These are phyloP conservation scores for Tortricodes alternella DNA, from an alignment of 2,888 invertebrate genomes.

Conservation along the genomic window DNA sequence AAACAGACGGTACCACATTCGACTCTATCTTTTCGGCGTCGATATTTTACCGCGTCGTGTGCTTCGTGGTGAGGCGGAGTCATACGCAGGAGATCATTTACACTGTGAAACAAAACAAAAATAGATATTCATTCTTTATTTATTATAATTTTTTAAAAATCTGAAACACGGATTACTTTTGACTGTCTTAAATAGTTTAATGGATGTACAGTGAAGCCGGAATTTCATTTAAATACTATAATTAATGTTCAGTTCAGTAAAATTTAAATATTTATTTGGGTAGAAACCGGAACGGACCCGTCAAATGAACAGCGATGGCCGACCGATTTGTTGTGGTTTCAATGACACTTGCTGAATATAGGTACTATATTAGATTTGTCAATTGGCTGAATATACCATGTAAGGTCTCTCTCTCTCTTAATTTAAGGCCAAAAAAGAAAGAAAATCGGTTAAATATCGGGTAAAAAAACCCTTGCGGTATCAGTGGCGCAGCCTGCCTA, in stretches of 20 bases:
- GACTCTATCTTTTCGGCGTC: conserved; percentile 18
- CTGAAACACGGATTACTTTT: no score
- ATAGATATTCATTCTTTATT: no score
- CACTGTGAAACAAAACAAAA: no score
- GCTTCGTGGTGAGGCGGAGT: background rate
- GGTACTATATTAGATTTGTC: conserved; percentile 3
- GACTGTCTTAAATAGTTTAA: no score
- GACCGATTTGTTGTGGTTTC: conserved; percentile 44
- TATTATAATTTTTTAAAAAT: no score
- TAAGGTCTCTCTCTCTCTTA: background rate
- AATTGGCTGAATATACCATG: background rate
- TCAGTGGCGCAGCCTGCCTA: no score
- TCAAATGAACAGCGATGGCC: conserved; percentile 48
- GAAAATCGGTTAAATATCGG: no score
- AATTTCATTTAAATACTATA: background rate
- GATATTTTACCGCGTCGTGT: conserved; percentile 9
- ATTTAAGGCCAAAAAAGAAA: background rate
- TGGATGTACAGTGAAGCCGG: background rate
- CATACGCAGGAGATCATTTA: no score
- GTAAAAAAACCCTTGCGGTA: no score
- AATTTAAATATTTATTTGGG: background rate
- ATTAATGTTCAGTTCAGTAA: background rate
- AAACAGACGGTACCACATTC: conserved; percentile 41
- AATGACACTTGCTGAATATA: conserved; percentile 52
- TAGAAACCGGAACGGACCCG: background rate